These are phyloP conservation scores for Brachionus rubens DNA, from an alignment of 1,140 invertebrate species.

Conservation along the genomic window DNA sequence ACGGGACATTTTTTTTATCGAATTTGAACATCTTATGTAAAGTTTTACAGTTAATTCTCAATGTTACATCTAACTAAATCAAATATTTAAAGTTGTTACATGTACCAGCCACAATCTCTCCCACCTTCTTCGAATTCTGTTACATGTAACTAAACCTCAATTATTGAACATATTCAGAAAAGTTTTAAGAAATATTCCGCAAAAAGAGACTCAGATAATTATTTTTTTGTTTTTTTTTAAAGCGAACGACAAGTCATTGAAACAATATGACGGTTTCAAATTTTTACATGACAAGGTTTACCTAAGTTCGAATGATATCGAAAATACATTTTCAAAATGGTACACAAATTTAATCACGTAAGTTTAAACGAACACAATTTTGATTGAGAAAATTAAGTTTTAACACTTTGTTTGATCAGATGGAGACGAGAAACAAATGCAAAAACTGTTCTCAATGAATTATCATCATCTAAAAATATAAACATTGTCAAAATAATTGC, in stretches of 20 bases:
- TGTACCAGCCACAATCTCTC: too few species aligned
- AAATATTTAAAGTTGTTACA: too few species aligned
- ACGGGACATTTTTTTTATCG: too few species aligned
- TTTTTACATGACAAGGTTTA: constrained; percentile 59
- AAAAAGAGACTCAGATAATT: too few species aligned
- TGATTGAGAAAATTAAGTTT: background rate
- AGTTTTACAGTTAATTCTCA: too few species aligned
- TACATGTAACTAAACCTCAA: too few species aligned
- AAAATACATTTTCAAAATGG: constrained; percentile 55
- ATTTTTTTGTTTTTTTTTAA: too few species aligned
- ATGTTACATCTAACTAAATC: too few species aligned
- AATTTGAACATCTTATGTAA: too few species aligned
- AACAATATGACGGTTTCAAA: constrained; percentile 48
- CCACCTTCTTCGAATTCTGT: too few species aligned
- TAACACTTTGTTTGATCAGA: background rate
- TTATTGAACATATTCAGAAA: too few species aligned
- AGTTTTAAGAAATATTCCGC: too few species aligned
- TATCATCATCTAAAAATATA: constrained; percentile 53
- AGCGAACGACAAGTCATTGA: background rate
- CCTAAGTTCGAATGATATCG: constrained; percentile 57
- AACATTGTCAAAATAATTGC: constrained; percentile 56
- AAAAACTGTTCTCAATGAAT: constrained; percentile 54
- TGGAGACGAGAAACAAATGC: constrained; percentile 55
- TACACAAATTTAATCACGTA: constrained; percentile 50
- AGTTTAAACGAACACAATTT: background rate